Conservation (phyloP, 2,113 vertebrate species). For the Eurystomus gularis region DNA sequence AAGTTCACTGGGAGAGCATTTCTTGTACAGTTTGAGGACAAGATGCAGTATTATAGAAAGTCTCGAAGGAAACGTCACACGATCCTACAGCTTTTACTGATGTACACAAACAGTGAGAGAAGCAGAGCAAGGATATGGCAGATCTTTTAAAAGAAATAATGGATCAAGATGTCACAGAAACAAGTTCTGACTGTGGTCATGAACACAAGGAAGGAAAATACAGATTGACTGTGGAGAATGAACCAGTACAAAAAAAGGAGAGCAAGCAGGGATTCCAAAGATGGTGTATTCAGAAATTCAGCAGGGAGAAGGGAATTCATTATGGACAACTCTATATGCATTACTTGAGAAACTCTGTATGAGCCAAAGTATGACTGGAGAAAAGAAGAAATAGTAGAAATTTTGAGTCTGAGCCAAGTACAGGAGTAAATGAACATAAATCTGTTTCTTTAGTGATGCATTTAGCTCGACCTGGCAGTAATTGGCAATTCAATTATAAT, state of each 20-base stretch:
- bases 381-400: neutral
- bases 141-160: neutral
- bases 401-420: neutral
- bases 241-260: neutral
- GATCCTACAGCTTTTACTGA: neutral
- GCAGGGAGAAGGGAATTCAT: rapidly evolving
- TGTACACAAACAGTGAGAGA: neutral
- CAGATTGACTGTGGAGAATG: neutral
- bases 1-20: neutral
- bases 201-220: neutral
- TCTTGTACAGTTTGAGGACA: neutral
- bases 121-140: neutral
- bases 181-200: neutral
- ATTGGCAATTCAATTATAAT: slow-evolving; percentile 13
- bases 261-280: neutral
- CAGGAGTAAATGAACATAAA: neutral
- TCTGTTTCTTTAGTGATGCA: neutral
- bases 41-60: neutral
- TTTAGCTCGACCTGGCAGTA: neutral
- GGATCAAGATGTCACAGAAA: neutral
- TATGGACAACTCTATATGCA: neutral
- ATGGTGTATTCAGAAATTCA: neutral
- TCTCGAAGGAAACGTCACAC: neutral
- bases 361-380: neutral
- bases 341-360: neutral